Conservation (phyloP, 2,797 vertebrate genomes). For the Argentina silus region DNA sequence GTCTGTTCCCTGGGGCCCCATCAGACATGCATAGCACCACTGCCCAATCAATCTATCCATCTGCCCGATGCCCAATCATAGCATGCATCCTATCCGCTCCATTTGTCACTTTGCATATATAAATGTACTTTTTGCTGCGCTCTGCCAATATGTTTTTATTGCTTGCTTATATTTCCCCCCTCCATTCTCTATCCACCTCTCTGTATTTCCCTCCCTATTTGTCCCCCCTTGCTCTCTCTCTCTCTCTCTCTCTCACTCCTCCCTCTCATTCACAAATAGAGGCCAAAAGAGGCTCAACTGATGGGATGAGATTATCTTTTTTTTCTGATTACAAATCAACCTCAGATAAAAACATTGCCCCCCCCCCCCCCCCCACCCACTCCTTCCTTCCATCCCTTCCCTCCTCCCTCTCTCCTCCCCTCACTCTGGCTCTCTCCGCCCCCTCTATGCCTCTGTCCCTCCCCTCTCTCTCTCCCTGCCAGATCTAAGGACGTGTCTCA, state of each 20-base stretch:
- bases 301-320: slow-evolving; percentile 75
- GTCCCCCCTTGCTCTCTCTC: slow-evolving; percentile 5
- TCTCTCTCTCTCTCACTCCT: slow-evolving; percentile 3
- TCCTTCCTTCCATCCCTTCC: slow-evolving; percentile 37
- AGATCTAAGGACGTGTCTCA: slow-evolving; percentile 65
- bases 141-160: slow-evolving; percentile 32
- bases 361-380: slow-evolving; percentile 15
- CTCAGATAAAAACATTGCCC: slow-evolving; percentile 57
- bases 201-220: not conserved
- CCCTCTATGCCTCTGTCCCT: slow-evolving; percentile 26
- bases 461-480: slow-evolving; percentile 64
- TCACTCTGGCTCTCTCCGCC: slow-evolving; percentile 39
- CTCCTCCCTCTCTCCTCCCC: slow-evolving; percentile 40
- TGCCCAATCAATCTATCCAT: slow-evolving; percentile 32
- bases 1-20: not conserved
- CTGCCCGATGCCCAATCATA: not conserved
- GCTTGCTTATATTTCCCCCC: slow-evolving; percentile 32
- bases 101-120: not conserved
- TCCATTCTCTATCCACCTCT: slow-evolving; percentile 6
- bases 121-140: not conserved
- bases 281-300: slow-evolving; percentile 78
- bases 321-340: slow-evolving; percentile 78
- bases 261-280: slow-evolving; percentile 76
- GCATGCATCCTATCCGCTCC: slow-evolving; percentile 25
- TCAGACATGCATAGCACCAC: not conserved